These are phyloP conservation scores for Lagopus leucura DNA, from an alignment of 2,113 vertebrate genomes.

Conservation along the genomic window DNA sequence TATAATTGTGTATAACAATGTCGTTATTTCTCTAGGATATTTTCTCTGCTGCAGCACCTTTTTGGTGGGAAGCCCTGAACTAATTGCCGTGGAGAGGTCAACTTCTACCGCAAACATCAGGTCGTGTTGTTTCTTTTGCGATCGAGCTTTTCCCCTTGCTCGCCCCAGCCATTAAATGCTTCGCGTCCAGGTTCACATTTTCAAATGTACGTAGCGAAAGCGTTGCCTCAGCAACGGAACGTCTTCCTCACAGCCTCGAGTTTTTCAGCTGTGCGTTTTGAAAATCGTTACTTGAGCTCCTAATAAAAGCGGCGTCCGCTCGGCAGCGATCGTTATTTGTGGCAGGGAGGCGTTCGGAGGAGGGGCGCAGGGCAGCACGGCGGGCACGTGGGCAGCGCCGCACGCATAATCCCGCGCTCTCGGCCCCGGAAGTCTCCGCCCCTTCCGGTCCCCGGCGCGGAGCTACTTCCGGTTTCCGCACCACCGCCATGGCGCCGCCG, in stretches of 20 bases:
- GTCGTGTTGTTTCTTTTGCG: neutral
- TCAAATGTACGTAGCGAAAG: neutral
- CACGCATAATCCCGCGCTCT: no score
- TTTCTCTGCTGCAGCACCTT: neutral
- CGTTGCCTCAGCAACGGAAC: neutral
- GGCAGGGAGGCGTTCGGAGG: no score
- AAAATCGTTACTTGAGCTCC: neutral
- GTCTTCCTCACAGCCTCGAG: neutral
- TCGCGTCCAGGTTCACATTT: neutral
- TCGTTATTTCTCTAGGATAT: constrained; percentile 7
- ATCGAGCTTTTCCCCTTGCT: neutral
- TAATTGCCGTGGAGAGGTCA: neutral
- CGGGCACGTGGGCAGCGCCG: no score
- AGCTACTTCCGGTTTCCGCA: no score
- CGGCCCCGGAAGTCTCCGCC: no score
- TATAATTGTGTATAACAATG: neutral
- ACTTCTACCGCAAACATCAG: neutral
- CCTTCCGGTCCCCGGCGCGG: no score
- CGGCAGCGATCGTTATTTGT: neutral
- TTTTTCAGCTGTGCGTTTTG: neutral
- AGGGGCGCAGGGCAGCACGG: no score
- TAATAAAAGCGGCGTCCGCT: neutral
- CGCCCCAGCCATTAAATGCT: neutral
- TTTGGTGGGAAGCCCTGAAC: constrained; percentile 38
- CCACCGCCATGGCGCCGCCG: no score